A percentile compares a stretch with the other conserved stretches of the same genome.
Evolutionary conservation across 2,797 vertebrate species (phyloP).

Genomic region (Sandelia bainsii): DNA sequence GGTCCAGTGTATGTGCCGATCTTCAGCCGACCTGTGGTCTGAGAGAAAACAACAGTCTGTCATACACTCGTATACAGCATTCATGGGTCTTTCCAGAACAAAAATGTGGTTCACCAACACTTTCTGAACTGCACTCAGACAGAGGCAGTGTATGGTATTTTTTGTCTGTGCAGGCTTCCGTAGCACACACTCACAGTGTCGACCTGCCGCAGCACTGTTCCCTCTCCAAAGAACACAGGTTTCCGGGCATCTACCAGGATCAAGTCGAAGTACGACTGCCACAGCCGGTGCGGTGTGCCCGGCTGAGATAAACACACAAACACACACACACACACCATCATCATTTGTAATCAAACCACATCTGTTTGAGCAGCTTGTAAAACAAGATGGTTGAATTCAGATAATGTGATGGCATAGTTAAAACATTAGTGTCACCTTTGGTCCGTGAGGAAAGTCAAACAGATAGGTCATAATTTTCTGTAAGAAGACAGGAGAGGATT

Average conservation of each 20-base stretch:
- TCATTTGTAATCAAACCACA: too few species aligned
- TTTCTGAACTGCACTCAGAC: background rate
- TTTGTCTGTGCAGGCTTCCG: background rate
- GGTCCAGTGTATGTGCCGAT: constrained; percentile 97
- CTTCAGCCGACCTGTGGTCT: constrained; percentile 94
- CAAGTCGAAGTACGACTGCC: constrained; percentile 96
- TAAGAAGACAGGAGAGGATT: constrained; percentile 21
- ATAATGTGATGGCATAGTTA: background rate
- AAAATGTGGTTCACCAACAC: background rate
- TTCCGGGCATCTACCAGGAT: constrained; percentile 95
- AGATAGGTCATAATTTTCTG: constrained; percentile 99
- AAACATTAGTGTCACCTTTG: constrained; percentile 86
- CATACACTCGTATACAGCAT: background rate
- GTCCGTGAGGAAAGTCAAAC: constrained; percentile 94
- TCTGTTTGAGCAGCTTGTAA: background rate
- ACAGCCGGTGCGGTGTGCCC: constrained; percentile 87
- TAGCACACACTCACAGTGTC: constrained; percentile 88
- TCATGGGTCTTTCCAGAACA: background rate
- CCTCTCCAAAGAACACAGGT: constrained; percentile 94
- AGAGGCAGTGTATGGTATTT: background rate
- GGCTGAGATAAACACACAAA: constrained; percentile 74
- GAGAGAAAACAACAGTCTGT: constrained; percentile 27
- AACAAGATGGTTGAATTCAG: background rate
- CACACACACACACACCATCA: background rate
- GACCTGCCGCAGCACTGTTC: constrained; percentile 93